Evolutionary conservation across 1,140 invertebrate species (phyloP), one percentile per base, ranked within the genome.

Genomic region (Drosophila orena): DNA sequence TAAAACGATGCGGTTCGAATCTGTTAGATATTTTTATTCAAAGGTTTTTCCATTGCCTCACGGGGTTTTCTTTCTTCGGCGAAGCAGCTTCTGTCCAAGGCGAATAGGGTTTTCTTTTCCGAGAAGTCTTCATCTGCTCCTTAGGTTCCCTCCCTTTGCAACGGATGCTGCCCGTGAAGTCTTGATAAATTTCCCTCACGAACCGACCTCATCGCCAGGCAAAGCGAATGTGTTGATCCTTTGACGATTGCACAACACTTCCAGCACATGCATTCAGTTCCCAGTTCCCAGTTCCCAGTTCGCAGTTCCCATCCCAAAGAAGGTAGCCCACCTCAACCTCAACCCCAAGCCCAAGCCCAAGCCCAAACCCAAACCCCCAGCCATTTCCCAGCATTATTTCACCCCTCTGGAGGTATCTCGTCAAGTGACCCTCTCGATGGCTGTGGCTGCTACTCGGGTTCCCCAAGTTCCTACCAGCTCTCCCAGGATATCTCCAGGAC

Each of bases 171-270:
- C 52, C 53, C 35, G 35, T 68, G 65, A 65, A 68, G 64, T 40
- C 60, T 65, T 68, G 64, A 71, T 70, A 71, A 57, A 71, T 71
- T 57, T 71, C 37, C 52, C 50, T 70, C 68, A 71, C 68, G 68
- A 70, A 70, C 14, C 52, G 27, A 49, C 64, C 66, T 56, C 66
- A 70, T 70, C 66, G 30, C 64, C 62, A 35, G 37, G 24, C 35
- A 46, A 14, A 38, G 22, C 79, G 54, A 66, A 83, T 74, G 65
- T 80, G 78, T 88, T 88, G 83, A 86, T 86, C 83, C 83, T 86
- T 88, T 86, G 83, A 83, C 84, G 84, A 88, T 88, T 89, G 83
- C 75, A 77, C 73, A 69, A 77, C 61, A 76, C 68, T 70, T 76
- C 55, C 73, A 68, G 47, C 35, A 27, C 64, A 72, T 81, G 72